Evolutionary conservation across 2,113 vertebrate species (phyloP).

Genomic region (Pangasianodon gigas): DNA sequence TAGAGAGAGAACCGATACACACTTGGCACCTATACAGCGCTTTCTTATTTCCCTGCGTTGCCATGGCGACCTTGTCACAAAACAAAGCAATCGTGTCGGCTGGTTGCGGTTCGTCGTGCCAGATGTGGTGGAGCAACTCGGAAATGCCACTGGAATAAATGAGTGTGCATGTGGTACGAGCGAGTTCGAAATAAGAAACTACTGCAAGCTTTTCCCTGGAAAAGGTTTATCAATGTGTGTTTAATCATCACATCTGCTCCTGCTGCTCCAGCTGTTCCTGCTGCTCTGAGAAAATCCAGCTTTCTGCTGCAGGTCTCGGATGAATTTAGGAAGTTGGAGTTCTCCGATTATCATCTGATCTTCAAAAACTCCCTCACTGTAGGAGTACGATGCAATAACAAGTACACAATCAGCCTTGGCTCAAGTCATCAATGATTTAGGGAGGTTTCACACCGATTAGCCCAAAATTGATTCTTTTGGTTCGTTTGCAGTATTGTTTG

Average conservation of each 20-base stretch:
- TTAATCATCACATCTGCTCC: neutral
- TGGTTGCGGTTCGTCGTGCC: neutral
- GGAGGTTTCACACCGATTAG: neutral
- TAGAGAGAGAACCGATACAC: neutral
- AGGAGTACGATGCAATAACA: neutral
- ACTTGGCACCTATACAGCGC: neutral
- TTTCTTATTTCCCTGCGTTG: neutral
- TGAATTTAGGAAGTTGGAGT: neutral
- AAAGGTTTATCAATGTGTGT: neutral
- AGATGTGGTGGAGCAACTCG: conserved; percentile 18
- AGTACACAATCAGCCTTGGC: neutral
- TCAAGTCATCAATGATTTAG: neutral
- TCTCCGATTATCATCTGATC: neutral
- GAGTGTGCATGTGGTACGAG: neutral
- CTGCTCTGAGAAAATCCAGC: neutral
- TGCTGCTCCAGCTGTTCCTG: neutral
- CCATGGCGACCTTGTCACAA: neutral
- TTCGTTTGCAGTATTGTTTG: no score
- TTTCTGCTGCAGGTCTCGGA: neutral
- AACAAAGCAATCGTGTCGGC: neutral
- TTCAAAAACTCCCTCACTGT: neutral
- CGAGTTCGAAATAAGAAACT: neutral
- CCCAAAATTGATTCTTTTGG: no score
- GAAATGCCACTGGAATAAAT: neutral
- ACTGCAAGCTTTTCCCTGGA: neutral